Percentiles rank a stretch among this genome's conserved stretches.
Evolutionary conservation across 1,140 invertebrate genomes (phyloP).

Genomic region (Drosophila varians): DNA sequence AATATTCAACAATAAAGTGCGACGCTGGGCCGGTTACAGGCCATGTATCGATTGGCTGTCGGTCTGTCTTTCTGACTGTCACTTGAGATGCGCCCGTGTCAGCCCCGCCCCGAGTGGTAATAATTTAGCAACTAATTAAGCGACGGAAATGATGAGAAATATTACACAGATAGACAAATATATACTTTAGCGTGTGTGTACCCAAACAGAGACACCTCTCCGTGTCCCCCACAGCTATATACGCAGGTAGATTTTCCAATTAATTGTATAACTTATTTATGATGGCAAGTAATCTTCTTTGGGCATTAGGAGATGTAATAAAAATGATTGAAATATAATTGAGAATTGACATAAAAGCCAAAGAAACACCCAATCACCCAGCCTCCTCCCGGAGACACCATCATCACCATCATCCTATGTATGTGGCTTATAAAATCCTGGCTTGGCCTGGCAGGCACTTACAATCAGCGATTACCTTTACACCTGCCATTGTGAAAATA

Average conservation of each 20-base stretch:
- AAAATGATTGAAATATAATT: conserved; percentile 83
- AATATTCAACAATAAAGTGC: conserved; percentile 57
- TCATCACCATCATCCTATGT: too few species aligned
- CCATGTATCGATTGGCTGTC: conserved; percentile 41
- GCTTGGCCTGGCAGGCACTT: conserved; percentile 52
- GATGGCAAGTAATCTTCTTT: conserved; percentile 76
- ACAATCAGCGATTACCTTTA: conserved; percentile 82
- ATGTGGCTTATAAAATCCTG: conserved; percentile 64
- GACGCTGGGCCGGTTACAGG: not conserved
- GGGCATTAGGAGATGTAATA: conserved; percentile 77
- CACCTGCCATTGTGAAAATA: conserved; percentile 82
- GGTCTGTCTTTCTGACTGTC: too few species aligned
- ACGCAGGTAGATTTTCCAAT: conserved; percentile 58
- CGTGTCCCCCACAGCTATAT: conserved; percentile 1
- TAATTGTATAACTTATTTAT: conserved; percentile 82
- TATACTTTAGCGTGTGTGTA: not conserved
- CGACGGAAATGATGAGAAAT: conserved; percentile 40
- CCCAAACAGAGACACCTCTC: conserved; percentile 8
- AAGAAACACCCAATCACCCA: conserved; percentile 48
- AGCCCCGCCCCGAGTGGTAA: conserved; percentile 56
- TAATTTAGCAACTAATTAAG: conserved; percentile 81
- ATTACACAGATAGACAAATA: conserved; percentile 28
- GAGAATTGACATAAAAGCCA: conserved; percentile 81
- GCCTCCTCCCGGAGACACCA: conserved; percentile 6
- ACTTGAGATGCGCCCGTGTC: conserved; percentile 68